A percentile compares a stretch with the other conserved stretches of the same genome.
These are phyloP conservation scores for Halcyon malimbica DNA, from an alignment of 2,113 vertebrate species.

Conservation along the genomic window DNA sequence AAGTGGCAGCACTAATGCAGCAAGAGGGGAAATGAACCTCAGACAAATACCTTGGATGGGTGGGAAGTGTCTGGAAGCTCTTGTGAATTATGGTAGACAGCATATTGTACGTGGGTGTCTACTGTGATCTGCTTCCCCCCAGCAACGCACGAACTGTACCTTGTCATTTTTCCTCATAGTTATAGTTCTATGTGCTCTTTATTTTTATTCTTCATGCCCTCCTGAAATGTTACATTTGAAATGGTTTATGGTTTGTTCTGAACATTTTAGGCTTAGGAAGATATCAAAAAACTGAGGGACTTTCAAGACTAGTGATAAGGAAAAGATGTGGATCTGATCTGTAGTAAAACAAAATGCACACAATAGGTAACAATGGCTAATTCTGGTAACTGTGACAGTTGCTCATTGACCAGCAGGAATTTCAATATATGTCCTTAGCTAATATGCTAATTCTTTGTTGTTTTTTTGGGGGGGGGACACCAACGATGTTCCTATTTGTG, in stretches of 20 bases:
- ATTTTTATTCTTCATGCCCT: not conserved
- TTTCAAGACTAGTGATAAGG: not conserved
- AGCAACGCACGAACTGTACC: not conserved
- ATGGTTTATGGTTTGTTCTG: not conserved
- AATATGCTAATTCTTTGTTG: not conserved
- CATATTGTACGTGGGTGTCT: constrained; percentile 43
- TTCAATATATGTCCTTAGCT: not conserved
- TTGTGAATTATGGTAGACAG: constrained; percentile 56
- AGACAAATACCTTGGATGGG: constrained; percentile 4
- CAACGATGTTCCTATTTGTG: not conserved
- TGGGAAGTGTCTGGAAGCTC: constrained; percentile 42
- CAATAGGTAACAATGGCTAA: not conserved
- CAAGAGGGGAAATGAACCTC: not conserved
- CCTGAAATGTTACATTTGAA: not conserved
- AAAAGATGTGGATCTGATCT: not conserved
- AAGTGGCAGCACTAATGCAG: constrained; percentile 38
- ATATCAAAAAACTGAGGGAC: not conserved
- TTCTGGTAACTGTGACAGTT: not conserved
- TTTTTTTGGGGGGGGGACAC: not conserved
- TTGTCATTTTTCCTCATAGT: not conserved
- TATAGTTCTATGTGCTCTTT: not conserved
- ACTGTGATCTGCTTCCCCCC: constrained; percentile 7
- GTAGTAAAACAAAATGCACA: not conserved
- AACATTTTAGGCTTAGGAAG: constrained; percentile 29
- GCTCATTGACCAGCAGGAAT: not conserved